Base-by-base conservation (phyloP, 2,113 vertebrate species). In the Ia io region DNA sequence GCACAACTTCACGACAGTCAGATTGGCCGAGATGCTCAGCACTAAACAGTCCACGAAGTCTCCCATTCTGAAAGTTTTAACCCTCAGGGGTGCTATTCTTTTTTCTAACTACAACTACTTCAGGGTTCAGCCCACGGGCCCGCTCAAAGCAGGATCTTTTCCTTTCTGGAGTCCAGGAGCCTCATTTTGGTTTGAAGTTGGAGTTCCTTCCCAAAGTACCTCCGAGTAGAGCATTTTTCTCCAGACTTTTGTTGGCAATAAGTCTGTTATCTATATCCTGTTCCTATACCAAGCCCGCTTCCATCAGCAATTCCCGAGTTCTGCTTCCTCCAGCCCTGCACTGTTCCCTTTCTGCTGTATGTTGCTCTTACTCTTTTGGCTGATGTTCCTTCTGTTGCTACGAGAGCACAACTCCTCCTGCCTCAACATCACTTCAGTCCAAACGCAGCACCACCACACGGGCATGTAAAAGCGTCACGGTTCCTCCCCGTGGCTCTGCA, bases 141-240 rank as follows among this genome's bases (percentile, higher is more conserved):
- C 56, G n/a, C 28, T 3, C 1, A 5, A 3, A 83, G n/a, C 32
- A 84, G 47, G 61, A 11, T 35, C 22, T 20, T 53, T 47, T 37
- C 42, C 20, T 63, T 8, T 74, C 18, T 91, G 40, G 14, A 61
- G 59, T 76, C 42, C 25, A 44, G 71, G 25, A 17, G 44, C 18
- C 59, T 69, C 47, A 76, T 37, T 85, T 65, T 53, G 59, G n/a
- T 70, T 93, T 91, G 67, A 76, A 69, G 28, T 13, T 91, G 51
- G 47, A 92, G 80, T 73, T 95, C 30, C n/a, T 77, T 51, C 30
- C 56, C 23, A 71, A 7, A 56, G 22, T 35, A 16, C 8, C 28
- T 23, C 9, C 5, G 17, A 74, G 47, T 35, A 84, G 79, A 84
- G 51, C 12, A 47, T 47, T 77, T 65, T 79, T 23, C 37, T 77